Evolutionary conservation across 2,113 vertebrate species (phyloP).

Genomic region (Camelus dromedarius): DNA sequence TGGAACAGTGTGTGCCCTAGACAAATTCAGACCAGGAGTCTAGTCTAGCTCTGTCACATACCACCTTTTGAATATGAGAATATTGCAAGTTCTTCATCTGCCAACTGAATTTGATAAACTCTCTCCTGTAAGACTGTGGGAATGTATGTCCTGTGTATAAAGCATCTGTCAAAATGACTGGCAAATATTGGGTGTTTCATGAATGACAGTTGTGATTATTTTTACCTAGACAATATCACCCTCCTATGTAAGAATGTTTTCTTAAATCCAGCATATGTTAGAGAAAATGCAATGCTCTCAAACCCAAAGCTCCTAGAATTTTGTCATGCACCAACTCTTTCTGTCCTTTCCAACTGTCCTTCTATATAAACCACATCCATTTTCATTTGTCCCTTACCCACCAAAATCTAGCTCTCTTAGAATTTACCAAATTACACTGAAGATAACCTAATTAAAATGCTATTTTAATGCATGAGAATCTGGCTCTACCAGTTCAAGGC

Average conservation of each 20-base stretch:
- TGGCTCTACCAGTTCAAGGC: not conserved
- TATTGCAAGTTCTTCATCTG: not conserved
- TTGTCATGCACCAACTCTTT: not conserved
- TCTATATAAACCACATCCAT: not conserved
- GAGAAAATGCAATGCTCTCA: not conserved
- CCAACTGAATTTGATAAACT: not conserved
- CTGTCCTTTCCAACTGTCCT: not conserved
- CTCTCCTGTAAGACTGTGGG: not conserved
- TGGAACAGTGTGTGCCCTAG: not conserved
- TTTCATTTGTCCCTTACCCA: not conserved
- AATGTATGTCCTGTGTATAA: not conserved
- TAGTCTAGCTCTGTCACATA: not conserved
- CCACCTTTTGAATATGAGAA: not conserved
- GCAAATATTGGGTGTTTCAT: not conserved
- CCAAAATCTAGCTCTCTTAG: not conserved
- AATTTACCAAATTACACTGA: not conserved
- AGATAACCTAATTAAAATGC: not conserved
- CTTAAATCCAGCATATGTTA: not conserved
- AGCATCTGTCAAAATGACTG: not conserved
- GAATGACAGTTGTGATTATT: not conserved
- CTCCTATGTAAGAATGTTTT: not conserved
- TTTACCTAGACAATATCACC: not conserved
- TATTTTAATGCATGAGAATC: not conserved
- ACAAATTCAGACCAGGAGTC: not conserved
- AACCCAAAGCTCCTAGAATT: not conserved